These are phyloP conservation scores for Apocrypta bakeri DNA, from an alignment of 1,140 invertebrate species.

Conservation along the genomic window DNA sequence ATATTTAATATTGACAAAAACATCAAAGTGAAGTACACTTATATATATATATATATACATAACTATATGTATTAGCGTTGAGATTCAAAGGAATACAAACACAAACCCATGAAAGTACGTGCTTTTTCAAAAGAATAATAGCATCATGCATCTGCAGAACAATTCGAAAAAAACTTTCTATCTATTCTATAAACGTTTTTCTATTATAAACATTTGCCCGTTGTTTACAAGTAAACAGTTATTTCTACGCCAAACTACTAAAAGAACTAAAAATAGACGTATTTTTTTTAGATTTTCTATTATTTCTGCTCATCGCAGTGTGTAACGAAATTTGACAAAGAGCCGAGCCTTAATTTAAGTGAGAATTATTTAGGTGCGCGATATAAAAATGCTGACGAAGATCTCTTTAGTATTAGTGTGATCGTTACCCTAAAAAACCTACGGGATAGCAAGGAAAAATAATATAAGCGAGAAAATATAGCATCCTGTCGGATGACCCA, in stretches of 20 bases:
- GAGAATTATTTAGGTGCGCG: slow-evolving; percentile 34
- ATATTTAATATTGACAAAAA: slow-evolving; percentile 33
- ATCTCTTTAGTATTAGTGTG: slow-evolving; percentile 17
- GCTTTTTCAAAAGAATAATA: slow-evolving; percentile 61
- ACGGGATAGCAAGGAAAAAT: neutral
- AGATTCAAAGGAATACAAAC: slow-evolving; percentile 65
- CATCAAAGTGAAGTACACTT: slow-evolving; percentile 54
- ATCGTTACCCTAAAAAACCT: neutral
- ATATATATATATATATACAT: slow-evolving; percentile 62
- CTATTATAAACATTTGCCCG: slow-evolving; percentile 36
- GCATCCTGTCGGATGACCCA: slow-evolving; percentile 4
- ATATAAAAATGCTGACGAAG: neutral
- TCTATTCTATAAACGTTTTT: slow-evolving; percentile 36
- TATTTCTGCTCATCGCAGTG: neutral
- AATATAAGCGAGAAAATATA: slow-evolving; percentile 1
- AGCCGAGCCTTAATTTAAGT: slow-evolving; percentile 45
- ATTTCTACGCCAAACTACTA: neutral
- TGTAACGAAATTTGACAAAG: slow-evolving; percentile 36
- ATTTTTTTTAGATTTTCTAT: slow-evolving; percentile 28
- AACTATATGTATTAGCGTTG: slow-evolving; percentile 67
- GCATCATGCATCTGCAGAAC: slow-evolving; percentile 15
- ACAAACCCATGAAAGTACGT: slow-evolving; percentile 74
- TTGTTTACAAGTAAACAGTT: slow-evolving; percentile 12
- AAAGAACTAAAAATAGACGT: neutral
- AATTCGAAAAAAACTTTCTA: slow-evolving; percentile 32